These are phyloP conservation scores for Procambarus virginalis DNA, from an alignment of 1,140 invertebrate genomes.

Conservation along the genomic window DNA sequence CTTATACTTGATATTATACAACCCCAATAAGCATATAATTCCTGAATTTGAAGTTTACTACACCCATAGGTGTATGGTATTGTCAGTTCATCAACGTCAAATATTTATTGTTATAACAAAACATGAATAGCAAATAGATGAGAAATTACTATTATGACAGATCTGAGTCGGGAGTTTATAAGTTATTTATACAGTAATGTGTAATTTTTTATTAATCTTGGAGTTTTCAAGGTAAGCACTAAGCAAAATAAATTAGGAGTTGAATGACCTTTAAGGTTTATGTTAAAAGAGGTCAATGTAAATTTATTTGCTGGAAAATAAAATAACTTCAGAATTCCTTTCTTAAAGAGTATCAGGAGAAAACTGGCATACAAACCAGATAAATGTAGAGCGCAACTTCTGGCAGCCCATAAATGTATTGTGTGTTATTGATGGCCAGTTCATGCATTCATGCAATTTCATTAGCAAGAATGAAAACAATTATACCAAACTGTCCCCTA, in stretches of 20 bases:
- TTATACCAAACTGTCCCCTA: not conserved
- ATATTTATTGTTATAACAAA: not conserved
- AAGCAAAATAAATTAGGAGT: no score
- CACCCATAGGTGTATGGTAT: not conserved
- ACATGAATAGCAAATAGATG: no score
- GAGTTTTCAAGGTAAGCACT: not conserved
- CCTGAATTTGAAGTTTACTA: not conserved
- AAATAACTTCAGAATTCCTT: no score
- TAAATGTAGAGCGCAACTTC: not conserved
- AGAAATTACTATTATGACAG: not conserved
- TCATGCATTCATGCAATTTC: slow-evolving; percentile 37
- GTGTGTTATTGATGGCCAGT: not conserved
- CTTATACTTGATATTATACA: no score
- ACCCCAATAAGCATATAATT: no score
- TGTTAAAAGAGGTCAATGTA: no score
- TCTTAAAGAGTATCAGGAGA: not conserved
- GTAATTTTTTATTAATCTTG: not conserved
- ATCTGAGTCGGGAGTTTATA: not conserved
- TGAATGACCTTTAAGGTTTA: no score
- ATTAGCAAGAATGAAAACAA: slow-evolving; percentile 25
- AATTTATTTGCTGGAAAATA: no score
- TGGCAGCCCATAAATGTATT: not conserved
- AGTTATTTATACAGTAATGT: not conserved
- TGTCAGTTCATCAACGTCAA: not conserved
- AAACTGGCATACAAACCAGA: not conserved